Evolutionary conservation across 2,113 vertebrate species (phyloP).

Genomic region (Grus americana): DNA sequence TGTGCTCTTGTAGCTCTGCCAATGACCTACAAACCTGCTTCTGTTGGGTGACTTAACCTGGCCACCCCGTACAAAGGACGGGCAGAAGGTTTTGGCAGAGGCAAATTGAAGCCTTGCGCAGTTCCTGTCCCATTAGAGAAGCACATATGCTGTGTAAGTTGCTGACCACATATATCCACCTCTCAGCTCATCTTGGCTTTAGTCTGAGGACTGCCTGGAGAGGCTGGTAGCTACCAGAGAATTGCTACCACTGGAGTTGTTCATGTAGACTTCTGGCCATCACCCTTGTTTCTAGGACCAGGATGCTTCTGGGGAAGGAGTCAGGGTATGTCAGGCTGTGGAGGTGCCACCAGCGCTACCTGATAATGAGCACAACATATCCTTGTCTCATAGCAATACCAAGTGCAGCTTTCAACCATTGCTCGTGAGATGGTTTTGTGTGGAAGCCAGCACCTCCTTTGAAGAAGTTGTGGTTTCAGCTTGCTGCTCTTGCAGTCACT

Average conservation of each 20-base stretch:
- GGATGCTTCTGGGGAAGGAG: background rate
- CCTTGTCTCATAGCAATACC: background rate
- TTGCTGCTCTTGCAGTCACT: background rate
- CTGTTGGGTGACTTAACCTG: background rate
- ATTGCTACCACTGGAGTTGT: background rate
- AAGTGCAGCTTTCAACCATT: background rate
- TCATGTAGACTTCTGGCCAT: background rate
- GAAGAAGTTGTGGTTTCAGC: background rate
- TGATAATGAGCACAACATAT: background rate
- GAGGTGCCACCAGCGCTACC: background rate
- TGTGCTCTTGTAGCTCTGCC: background rate
- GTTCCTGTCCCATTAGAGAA: background rate
- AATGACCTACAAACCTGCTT: constrained; percentile 1
- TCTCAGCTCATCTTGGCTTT: background rate
- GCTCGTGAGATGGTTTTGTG: background rate
- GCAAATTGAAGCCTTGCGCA: background rate
- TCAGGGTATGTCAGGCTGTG: background rate
- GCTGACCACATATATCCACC: accelerated
- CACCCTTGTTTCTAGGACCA: background rate
- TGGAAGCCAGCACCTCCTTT: background rate
- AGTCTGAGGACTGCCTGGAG: background rate
- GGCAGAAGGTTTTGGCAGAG: background rate
- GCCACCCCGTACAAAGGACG: background rate
- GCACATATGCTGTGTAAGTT: no score
- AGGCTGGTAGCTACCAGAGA: background rate